Base-by-base conservation (phyloP, 1,140 invertebrate species). In the Heliconius hewitsoni region DNA sequence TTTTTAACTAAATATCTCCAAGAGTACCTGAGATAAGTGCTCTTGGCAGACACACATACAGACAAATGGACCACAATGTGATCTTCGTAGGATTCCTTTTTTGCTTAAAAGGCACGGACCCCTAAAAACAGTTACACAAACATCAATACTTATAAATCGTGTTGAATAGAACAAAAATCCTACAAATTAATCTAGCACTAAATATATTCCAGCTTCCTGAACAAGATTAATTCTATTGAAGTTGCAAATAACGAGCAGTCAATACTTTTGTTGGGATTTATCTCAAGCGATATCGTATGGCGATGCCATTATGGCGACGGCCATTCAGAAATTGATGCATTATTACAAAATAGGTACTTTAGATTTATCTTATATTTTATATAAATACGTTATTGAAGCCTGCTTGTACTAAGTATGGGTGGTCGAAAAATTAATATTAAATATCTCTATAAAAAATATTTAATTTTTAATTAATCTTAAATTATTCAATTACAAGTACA, bases 181-280 rank as follows among this genome's bases (percentile, higher is more conserved):
- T 13, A 23, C 57, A 66, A 66, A 66, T 66, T 66, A 30, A 23
- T 66, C 57, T 66, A 16, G 23, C 57, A 66, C 57, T 27, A 66
- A n/a, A 9, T 66, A 27, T 9, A 66, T 52, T 52, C 50, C 4
- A 19, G 50, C 66, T 76, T 76, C 66, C 75, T 76, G 66, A 71
- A 30, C 57, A n/a, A 75, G 75, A 76, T 76, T 42, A 76, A 76
- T 76, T 76, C 75, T 76, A 76, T 76, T 76, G 37, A 76, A 37
- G 66, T 23, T 52, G 60, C 39, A 71, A 76, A 71, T 76, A 76
- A 76, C 66, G 75, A 71, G 75, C 66, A 71, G 39, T 60, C 75
- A 71, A 76, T 76, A 76, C 75, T 76, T 71, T 77, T 77, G 76
- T 77, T 77, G 18, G 70, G 8, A 18, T 27, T 72, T 71, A 77